Base-by-base conservation (phyloP, 2,888 invertebrate genomes). In the Meteorus cinctellus region DNA sequence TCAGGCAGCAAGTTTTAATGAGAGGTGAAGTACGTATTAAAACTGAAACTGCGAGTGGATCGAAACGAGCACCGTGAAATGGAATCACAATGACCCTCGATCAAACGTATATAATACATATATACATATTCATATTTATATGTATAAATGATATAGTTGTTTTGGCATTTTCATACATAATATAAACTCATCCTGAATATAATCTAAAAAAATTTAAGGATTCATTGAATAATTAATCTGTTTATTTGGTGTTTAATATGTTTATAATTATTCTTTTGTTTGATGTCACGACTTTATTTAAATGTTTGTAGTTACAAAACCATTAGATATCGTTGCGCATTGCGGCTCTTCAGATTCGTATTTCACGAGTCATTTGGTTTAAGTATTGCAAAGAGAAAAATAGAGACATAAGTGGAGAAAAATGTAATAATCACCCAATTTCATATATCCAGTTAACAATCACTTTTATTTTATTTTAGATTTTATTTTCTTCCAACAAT, bases 241-340 rank as follows among this genome's bases (percentile, higher is more conserved):
- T 0, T 34, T 34, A 34, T 6, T 34, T 34, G 5, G 8, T 34
- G 4, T 34, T 1, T 10, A 48, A 67, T 29, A 41, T 69, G 41
- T 59, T 59, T 24, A 34, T 55, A 19, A 60, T 31, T 71, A 34
- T 34, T 34, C 8, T 34, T 34, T 24, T 24, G 24, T 24, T 80
- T 84, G 82, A 81, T 83, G 78, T 78, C 76, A 80, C 77, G 78
- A 82, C 80, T 81, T 82, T 79, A 48, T 84, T 80, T 81, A 78
- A 75, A 81, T 79, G 70, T 72, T 83, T 14, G n/a, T 48, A 48
- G 82, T 82, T 83, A 10, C 41, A 82, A 83, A 85, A 84, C 82
- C 82, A 85, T 85, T 83, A 81, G 80, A 81, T 74, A 79, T 78
- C 81, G 76, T 81, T 81, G 81, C 82, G 83, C 86, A 84, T 71